These are phyloP conservation scores for Ceratosolen fusciceps DNA, from an alignment of 1,140 invertebrate genomes.

Conservation along the genomic window DNA sequence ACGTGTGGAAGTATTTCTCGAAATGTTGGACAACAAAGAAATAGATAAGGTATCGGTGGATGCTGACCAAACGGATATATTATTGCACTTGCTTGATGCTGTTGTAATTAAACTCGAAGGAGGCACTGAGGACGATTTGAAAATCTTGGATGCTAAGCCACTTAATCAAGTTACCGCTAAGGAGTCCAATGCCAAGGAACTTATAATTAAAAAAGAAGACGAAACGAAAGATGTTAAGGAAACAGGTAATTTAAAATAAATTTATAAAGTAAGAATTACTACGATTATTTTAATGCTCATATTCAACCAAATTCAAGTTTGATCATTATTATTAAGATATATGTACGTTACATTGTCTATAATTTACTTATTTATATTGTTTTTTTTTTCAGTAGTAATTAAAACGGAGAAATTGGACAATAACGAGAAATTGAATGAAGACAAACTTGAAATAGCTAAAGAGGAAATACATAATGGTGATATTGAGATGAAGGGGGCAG, in stretches of 20 bases:
- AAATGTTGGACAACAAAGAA: constrained; percentile 82
- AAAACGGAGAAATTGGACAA: constrained; percentile 63
- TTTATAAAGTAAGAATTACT: too few species aligned
- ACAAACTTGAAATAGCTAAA: constrained; percentile 56
- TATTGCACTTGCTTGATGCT: constrained; percentile 93
- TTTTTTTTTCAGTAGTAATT: constrained; percentile 39
- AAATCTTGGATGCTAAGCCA: constrained; percentile 81
- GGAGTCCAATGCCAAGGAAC: constrained; percentile 58
- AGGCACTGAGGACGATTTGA: constrained; percentile 94
- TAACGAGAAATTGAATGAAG: constrained; percentile 41
- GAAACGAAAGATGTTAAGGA: constrained; percentile 64
- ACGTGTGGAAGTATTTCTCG: constrained; percentile 91
- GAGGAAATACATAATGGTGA: constrained; percentile 57
- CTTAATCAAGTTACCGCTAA: constrained; percentile 54
- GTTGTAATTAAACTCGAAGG: constrained; percentile 98
- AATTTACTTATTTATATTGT: not conserved
- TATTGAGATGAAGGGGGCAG: constrained; percentile 60
- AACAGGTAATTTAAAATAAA: constrained; percentile 26
- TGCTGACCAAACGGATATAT: constrained; percentile 86
- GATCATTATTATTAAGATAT: too few species aligned
- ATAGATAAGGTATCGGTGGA: constrained; percentile 89
- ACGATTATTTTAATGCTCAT: too few species aligned
- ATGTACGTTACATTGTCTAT: too few species aligned
- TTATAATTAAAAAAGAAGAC: constrained; percentile 64
- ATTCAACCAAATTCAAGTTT: too few species aligned